phyloP scores from a whole-genome alignment of 1,140 invertebrate genomes.

The Mya arenaria region DNA sequence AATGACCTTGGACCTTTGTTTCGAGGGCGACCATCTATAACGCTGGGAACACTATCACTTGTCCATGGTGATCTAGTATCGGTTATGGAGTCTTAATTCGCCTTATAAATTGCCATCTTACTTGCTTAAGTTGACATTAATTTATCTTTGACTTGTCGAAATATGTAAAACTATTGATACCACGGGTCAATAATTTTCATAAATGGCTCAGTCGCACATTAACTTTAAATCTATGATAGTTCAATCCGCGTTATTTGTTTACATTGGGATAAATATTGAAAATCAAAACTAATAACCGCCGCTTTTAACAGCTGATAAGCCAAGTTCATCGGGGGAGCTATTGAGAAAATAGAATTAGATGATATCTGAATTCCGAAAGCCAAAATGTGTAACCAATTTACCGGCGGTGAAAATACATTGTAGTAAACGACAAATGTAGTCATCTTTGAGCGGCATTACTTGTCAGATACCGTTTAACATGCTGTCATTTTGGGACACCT shows the following conservation, averaged over 20 bases:
- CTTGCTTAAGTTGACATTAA: background rate
- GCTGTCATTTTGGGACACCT: too few relatives aligned
- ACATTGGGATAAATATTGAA: background rate
- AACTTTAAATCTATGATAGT: background rate
- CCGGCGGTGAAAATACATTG: too few relatives aligned
- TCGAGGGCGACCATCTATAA: too few relatives aligned
- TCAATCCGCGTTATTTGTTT: conserved; percentile 1
- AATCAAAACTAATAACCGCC: conserved; percentile 1
- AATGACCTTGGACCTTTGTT: too few relatives aligned
- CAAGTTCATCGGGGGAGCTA: too few relatives aligned
- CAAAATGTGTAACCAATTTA: background rate
- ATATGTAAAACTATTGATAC: background rate
- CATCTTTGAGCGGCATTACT: too few relatives aligned
- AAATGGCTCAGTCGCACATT: background rate
- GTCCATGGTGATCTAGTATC: too few relatives aligned
- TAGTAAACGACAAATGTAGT: too few relatives aligned
- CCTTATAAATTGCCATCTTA: background rate
- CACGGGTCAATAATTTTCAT: background rate
- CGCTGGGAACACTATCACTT: too few relatives aligned
- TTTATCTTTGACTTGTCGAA: background rate
- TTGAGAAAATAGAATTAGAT: too few relatives aligned
- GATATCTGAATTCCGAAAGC: background rate
- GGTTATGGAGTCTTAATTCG: background rate
- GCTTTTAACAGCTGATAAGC: conserved; percentile 1
- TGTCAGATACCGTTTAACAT: too few relatives aligned